Evolutionary conservation across 2,797 vertebrate genomes (phyloP).

Genomic region (Poecilia picta): DNA sequence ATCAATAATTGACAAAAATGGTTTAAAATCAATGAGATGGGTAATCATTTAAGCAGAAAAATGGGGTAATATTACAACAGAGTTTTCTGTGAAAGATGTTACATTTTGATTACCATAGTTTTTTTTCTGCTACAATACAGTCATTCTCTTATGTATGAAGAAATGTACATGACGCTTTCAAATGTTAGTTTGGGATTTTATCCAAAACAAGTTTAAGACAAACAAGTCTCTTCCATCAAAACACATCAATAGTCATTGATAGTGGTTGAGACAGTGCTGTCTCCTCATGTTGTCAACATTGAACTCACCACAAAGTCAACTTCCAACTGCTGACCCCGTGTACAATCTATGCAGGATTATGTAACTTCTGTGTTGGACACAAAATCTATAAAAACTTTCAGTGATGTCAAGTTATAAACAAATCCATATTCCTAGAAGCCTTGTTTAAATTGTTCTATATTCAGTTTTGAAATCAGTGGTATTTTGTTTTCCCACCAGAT

Average conservation of each 20-base stretch:
- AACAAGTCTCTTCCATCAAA: neutral
- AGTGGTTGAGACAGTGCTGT: neutral
- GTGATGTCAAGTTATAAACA: neutral
- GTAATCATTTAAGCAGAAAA: no score
- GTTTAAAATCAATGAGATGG: neutral
- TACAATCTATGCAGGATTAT: neutral
- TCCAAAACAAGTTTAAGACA: neutral
- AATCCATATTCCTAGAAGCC: neutral
- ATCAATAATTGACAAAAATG: neutral
- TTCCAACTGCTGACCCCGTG: neutral
- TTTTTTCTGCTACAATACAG: neutral
- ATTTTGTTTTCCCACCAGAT: neutral
- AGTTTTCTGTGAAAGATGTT: neutral
- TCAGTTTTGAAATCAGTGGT: neutral
- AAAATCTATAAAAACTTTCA: neutral
- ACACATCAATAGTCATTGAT: neutral
- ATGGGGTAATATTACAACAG: no score
- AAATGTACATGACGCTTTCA: neutral
- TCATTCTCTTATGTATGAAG: neutral
- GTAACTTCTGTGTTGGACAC: neutral
- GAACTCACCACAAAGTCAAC: neutral
- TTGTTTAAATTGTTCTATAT: neutral
- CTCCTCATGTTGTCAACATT: neutral
- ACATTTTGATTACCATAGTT: neutral
- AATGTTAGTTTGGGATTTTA: neutral